These are phyloP conservation scores for Theonella swinhoei DNA, from an alignment of 37 sponge, comb jelly and placozoan species.

Conservation along the genomic window DNA sequence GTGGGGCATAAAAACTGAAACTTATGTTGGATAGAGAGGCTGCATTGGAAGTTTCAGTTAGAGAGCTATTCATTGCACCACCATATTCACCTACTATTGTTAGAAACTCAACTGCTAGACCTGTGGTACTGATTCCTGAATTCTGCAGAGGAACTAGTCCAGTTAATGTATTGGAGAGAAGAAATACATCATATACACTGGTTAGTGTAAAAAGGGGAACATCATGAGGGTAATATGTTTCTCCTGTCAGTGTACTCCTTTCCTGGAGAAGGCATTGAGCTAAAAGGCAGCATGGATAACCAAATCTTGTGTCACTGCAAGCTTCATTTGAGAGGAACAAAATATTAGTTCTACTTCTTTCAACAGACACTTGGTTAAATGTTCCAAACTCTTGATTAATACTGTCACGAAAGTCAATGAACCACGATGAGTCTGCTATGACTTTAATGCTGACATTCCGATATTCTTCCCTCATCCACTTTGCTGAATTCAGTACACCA, in stretches of 20 bases:
- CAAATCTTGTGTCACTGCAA: not conserved
- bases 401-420: conserved; percentile 57
- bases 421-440: conserved; percentile 72
- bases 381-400: not conserved
- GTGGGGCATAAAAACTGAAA: conserved; percentile 58
- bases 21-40: conserved; percentile 10
- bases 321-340: not conserved
- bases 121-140: not conserved
- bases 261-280: conserved; percentile 40
- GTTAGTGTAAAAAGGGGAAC: conserved; percentile 16
- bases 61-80: conserved; percentile 70
- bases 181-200: conserved; percentile 52
- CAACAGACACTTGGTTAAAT: not conserved
- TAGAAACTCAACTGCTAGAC: not conserved
- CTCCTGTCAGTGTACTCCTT: not conserved
- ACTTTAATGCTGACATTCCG: conserved; percentile 8
- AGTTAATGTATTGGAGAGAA: conserved; percentile 38
- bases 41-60: too few relatives aligned
- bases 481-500: conserved; percentile 53
- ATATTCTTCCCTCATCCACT: conserved; percentile 17
- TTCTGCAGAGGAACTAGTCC: not conserved
- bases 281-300: conserved; percentile 52
- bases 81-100: conserved; percentile 51
- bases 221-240: conserved; percentile 5
- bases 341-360: not conserved